Base-by-base conservation (phyloP, 2,113 vertebrate genomes). In the Pampusana beccarii region DNA sequence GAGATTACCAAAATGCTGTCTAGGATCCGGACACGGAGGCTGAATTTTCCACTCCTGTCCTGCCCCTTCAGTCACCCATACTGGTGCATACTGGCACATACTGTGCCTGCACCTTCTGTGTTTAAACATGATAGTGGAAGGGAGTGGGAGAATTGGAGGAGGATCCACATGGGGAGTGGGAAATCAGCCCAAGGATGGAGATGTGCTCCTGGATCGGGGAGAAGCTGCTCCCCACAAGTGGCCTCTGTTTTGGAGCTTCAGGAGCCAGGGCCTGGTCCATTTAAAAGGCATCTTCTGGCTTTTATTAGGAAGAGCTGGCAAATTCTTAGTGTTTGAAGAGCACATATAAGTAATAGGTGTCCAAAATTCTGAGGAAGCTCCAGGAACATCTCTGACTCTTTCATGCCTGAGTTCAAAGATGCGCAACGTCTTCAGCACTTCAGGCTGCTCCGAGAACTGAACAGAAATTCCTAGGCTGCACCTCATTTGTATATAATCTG, bases 21-120 rank as follows among this genome's bases (percentile, higher is more conserved):
- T 44, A 21, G 31, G 36, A 17, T 54, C 48, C 57, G 82, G 13
- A 33, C 19, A 31, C 0, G 0, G 31, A 51, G 18, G 17, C 4
- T 67, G 60, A 50, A 31, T 67, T 84, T 86, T 56, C 44, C 60
- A 69, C 9, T 8, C 29, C 24, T n/a, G 4, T 78, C 33, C 60
- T 0, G 0, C 20, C 29, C 36, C 34, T 92, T 15, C 67, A 31
- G 57, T 42, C 6, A 6, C 20, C 26, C 26, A 3, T 5, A 25
- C 50, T 46, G 60, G 62, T 38, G 14, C 61, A 3, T 31, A 5
- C 10, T 64, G 56, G 65, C n/a, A 14, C n/a, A 14, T 13, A 10
- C 24, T 3, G 3, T 8, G 15, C 24, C 12, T 66, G 10, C 24
- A 36, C 29, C 29, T 56, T 82, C 33, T 34, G 25, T 18, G 3